Evolutionary conservation across 2,113 vertebrate species (phyloP).

Genomic region (Melozone crissalis): DNA sequence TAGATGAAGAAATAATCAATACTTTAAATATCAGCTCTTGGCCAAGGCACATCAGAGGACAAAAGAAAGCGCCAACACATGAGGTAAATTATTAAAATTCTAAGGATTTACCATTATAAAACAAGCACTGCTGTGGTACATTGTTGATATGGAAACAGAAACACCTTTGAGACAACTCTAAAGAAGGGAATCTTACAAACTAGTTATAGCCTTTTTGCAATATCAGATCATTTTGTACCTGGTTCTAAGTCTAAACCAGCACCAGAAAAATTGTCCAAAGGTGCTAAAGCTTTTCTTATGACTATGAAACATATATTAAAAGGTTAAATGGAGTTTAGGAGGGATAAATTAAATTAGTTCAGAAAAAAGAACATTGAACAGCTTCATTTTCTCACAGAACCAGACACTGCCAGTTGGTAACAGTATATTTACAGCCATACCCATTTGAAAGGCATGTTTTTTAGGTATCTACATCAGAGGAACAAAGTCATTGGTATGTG

Average conservation of each 20-base stretch:
- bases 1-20: neutral
- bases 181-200: neutral
- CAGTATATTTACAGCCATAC: neutral
- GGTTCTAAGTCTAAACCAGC: neutral
- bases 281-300: neutral
- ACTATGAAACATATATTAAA: neutral
- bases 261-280: neutral
- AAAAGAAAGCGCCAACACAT: neutral
- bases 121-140: neutral
- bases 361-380: neutral
- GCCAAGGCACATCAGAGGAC: neutral
- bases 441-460: neutral
- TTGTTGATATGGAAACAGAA: slow-evolving; percentile 16
- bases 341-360: neutral
- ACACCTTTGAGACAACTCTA: neutral
- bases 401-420: neutral
- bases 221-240: neutral
- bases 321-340: neutral
- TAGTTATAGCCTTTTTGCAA: neutral
- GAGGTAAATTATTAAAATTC: neutral
- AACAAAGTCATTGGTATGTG: neutral
- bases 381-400: neutral
- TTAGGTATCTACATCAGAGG: neutral
- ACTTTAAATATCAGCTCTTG: neutral
- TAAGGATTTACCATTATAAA: neutral